Base-by-base conservation (phyloP, 1,140 invertebrate genomes). In the Metopolophium dirhodum region DNA sequence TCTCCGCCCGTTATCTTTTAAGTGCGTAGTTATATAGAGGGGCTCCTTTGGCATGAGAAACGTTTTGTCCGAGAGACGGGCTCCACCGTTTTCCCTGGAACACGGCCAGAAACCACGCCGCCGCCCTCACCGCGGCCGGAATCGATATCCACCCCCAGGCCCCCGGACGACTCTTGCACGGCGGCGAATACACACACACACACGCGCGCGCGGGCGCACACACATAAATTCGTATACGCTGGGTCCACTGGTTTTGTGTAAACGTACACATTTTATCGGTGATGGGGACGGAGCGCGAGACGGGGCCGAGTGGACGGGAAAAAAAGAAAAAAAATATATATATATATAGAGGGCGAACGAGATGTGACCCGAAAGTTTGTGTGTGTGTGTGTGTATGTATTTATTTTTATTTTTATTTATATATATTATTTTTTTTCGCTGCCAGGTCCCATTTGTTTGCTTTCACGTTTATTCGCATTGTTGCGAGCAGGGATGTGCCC, bases 321-420 rank as follows among this genome's bases (percentile, higher is more conserved):
- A 90, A 83, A 83, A 51, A 37, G 26, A 37, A 92, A 37, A 92
- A 92, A 92, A 49, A 54, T 47, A 68, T 77, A 77, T 11, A 83
- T 83, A 20, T 82, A 47, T 82, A 47, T 57, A 51, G 77, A 85
- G 47, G 26, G 91, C 47, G 23, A 85, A 85, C 49, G 91, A 93
- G 82, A 93, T 85, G 91, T 85, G 82, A 93, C 91, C 91, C 91
- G 47, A 93, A 93, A 93, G 91, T 93, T 93, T 85, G 47, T 51
- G 45, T 49, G 85, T 23, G 47, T 51, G 47, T 35, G n/a, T 51
- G 47, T 51, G 47, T 35, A 20, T 51, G 47, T 88, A 51, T 88
- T 35, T 86, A 47, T 86, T 26, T 86, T 18, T 87, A 49, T 87
- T 20, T 30, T 37, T 82, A 83, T 83, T 37, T 57, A 91, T 61